A percentile compares a stretch with the other conserved stretches of the same genome.
phyloP scores from a whole-genome alignment of 2,113 vertebrate genomes.

The Gorsachius goisagi region DNA sequence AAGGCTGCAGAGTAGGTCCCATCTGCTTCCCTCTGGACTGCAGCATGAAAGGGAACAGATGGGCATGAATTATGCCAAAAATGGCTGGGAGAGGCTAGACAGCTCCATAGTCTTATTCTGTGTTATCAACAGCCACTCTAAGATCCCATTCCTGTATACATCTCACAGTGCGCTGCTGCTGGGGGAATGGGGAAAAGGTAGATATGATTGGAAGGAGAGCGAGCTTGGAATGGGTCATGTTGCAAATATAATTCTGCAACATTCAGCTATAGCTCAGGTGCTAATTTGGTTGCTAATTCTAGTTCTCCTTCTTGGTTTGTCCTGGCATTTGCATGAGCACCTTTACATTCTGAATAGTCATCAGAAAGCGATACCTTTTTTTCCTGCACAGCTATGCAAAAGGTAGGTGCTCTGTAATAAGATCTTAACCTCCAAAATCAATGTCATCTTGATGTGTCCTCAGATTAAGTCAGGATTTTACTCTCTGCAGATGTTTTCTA shows the following conservation, averaged over 20 bases:
- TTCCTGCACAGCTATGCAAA: background rate
- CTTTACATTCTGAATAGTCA: background rate
- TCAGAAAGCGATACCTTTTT: background rate
- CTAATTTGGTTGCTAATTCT: background rate
- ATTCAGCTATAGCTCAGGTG: background rate
- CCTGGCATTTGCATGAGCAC: background rate
- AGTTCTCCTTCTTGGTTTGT: background rate
- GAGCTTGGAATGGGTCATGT: background rate
- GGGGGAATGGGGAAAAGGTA: background rate
- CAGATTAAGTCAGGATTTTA: background rate
- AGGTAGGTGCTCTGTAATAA: background rate
- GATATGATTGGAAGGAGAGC: background rate
- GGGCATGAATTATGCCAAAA: constrained; percentile 35
- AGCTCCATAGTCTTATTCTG: background rate
- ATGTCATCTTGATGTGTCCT: background rate
- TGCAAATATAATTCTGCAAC: background rate
- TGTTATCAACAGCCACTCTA: background rate
- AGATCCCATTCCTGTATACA: background rate
- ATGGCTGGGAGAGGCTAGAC: background rate
- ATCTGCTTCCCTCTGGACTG: constrained; percentile 63
- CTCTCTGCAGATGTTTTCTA: background rate
- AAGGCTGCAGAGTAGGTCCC: constrained; percentile 33
- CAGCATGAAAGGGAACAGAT: constrained; percentile 56
- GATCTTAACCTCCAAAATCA: background rate
- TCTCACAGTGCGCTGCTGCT: background rate